Evolutionary conservation across 2,797 vertebrate genomes (phyloP).

Genomic region (Morus bassanus): DNA sequence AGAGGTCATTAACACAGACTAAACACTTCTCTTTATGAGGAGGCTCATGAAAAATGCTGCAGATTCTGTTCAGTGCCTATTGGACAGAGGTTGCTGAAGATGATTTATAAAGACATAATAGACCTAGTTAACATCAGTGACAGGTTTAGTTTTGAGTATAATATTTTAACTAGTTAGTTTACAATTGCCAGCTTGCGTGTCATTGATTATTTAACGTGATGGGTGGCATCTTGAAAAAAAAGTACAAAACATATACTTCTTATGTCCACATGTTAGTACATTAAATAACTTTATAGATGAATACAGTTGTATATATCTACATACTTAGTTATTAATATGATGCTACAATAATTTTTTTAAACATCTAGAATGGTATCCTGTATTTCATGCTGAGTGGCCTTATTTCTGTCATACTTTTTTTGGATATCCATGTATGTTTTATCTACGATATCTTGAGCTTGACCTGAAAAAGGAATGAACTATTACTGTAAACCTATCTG

Average conservation of each 20-base stretch:
- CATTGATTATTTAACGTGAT: background rate
- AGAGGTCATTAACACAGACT: background rate
- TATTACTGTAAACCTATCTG: background rate
- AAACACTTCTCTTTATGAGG: background rate
- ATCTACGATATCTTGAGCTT: background rate
- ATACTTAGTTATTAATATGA: background rate
- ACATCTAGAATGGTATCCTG: background rate
- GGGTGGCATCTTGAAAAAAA: background rate
- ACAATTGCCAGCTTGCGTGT: background rate
- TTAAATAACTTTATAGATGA: background rate
- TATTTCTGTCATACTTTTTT: background rate
- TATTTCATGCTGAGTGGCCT: background rate
- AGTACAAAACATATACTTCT: background rate
- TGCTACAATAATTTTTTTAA: background rate
- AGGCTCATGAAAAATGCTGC: background rate
- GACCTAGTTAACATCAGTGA: background rate
- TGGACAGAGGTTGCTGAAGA: background rate
- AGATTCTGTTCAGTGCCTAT: background rate
- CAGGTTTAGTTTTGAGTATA: background rate
- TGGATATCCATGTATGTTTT: background rate
- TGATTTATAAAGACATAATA: background rate
- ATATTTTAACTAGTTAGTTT: background rate
- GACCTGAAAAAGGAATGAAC: background rate
- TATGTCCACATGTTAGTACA: background rate
- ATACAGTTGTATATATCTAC: background rate